Evolutionary conservation across 1,140 invertebrate genomes (phyloP).

Genomic region (Cyclina sinensis): DNA sequence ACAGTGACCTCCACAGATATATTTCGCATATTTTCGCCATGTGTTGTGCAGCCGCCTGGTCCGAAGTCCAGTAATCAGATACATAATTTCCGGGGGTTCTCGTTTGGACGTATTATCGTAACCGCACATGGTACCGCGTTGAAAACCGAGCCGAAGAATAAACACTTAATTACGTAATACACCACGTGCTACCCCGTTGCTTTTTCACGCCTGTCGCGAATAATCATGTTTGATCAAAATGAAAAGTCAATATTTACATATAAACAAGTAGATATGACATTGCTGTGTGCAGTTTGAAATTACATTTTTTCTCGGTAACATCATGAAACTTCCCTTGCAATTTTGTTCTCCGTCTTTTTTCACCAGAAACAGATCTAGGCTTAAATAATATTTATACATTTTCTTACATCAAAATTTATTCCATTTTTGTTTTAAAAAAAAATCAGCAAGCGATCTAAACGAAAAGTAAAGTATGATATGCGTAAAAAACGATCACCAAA

Average conservation of each 20-base stretch:
- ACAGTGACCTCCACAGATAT: not conserved
- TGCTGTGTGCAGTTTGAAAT: too few relatives aligned
- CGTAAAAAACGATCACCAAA: too few relatives aligned
- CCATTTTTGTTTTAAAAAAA: too few relatives aligned
- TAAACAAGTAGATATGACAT: not conserved
- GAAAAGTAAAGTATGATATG: too few relatives aligned
- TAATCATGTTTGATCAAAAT: slow-evolving; percentile 52
- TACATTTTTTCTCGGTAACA: too few relatives aligned
- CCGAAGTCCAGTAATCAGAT: slow-evolving; percentile 27
- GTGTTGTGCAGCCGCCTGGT: slow-evolving; percentile 22
- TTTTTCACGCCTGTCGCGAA: slow-evolving; percentile 22
- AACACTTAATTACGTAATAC: slow-evolving; percentile 48
- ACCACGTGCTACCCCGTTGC: slow-evolving; percentile 27
- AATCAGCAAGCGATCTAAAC: too few relatives aligned
- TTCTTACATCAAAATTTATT: too few relatives aligned
- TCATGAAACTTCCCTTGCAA: too few relatives aligned
- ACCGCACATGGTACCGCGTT: not conserved
- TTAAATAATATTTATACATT: too few relatives aligned
- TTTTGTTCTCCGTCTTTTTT: too few relatives aligned
- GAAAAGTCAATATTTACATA: slow-evolving; percentile 42
- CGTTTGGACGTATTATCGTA: not conserved
- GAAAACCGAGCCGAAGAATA: slow-evolving; percentile 29
- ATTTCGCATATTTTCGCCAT: slow-evolving; percentile 5
- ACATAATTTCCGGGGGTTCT: slow-evolving; percentile 41
- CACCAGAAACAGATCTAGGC: too few relatives aligned